These are phyloP conservation scores for Thoracochromis brauschi DNA, from an alignment of 2,113 vertebrate species.

Conservation along the genomic window DNA sequence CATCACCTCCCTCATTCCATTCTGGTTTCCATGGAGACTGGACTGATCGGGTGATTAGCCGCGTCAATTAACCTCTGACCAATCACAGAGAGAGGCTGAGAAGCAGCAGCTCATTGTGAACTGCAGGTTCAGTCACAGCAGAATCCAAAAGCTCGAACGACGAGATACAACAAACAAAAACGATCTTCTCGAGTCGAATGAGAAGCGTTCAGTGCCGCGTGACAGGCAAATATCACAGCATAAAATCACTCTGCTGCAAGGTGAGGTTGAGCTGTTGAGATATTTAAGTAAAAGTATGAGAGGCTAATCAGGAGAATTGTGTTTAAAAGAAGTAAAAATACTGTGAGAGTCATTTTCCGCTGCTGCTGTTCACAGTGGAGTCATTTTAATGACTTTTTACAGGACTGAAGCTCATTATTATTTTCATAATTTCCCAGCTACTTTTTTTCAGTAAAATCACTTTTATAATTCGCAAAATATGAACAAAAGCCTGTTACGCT, in stretches of 20 bases:
- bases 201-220: background rate
- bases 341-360: background rate
- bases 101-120: background rate
- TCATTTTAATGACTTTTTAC: background rate
- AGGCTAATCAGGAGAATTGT: background rate
- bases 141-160: background rate
- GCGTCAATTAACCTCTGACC: slow-evolving; percentile 52
- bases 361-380: background rate
- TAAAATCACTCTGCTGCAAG: background rate
- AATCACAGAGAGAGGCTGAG: background rate
- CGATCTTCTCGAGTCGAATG: background rate
- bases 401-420: background rate
- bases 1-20: background rate
- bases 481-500: background rate
- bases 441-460: background rate
- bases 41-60: slow-evolving; percentile 38
- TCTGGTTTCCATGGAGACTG: slow-evolving; percentile 53
- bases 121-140: background rate
- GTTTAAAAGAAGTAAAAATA: background rate
- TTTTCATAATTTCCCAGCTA: background rate
- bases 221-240: background rate
- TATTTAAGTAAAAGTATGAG: background rate
- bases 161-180: background rate
- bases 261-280: background rate
- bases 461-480: background rate